phyloP scores from a whole-genome alignment of 2,113 vertebrate genomes.

The Prunella fulvescens region DNA sequence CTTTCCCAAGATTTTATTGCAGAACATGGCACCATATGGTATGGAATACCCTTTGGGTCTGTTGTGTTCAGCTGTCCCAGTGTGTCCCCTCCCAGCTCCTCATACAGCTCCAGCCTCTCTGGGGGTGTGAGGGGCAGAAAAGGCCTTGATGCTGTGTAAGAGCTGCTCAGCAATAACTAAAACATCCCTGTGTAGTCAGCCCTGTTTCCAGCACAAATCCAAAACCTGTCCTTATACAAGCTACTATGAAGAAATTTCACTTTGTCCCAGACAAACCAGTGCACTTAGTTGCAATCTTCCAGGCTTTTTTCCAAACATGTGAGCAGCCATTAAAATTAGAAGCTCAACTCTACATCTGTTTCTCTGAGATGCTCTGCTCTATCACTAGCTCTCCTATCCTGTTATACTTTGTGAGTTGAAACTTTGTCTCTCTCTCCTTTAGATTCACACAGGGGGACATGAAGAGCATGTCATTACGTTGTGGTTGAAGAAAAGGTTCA shows the following conservation, averaged over 20 bases:
- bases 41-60: background rate
- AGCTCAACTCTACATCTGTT: background rate
- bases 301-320: background rate
- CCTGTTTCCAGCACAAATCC: background rate
- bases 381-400: background rate
- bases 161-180: background rate
- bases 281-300: background rate
- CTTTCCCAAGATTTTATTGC: background rate
- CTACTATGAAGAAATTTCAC: background rate
- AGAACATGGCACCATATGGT: background rate
- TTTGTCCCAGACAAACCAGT: background rate
- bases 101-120: background rate
- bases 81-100: background rate
- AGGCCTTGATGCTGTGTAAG: background rate
- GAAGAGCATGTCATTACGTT: background rate
- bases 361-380: background rate
- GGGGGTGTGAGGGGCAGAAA: background rate
- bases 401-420: background rate
- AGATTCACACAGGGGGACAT: accelerated
- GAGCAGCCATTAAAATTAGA: background rate
- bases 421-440: background rate
- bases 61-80: background rate
- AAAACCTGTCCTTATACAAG: background rate
- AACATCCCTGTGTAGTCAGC: background rate
- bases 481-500: background rate